Percentiles rank a stretch among this genome's conserved stretches.
Evolutionary conservation across 2,797 vertebrate species (phyloP).

Genomic region (Helicolenus hilgendorfi): DNA sequence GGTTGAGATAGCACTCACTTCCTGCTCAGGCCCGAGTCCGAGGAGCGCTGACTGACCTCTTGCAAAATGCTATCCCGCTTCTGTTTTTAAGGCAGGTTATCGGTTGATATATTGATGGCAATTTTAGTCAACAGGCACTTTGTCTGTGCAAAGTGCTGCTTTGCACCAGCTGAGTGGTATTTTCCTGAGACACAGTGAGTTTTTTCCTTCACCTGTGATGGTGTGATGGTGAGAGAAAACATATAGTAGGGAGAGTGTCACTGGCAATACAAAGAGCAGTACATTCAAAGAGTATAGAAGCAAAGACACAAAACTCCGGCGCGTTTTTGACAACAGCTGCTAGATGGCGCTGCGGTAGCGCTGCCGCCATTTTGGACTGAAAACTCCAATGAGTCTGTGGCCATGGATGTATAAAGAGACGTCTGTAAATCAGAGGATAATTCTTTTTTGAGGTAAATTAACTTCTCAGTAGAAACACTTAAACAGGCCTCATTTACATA

Average conservation of each 20-base stretch:
- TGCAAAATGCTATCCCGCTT: not conserved
- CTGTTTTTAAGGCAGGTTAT: not conserved
- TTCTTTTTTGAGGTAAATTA: too few species aligned
- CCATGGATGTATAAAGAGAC: too few species aligned
- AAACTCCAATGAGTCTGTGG: too few species aligned
- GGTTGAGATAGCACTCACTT: conserved; percentile 7
- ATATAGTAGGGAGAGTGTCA: not conserved
- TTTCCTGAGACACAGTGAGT: not conserved
- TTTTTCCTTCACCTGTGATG: not conserved
- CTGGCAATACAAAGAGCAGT: not conserved
- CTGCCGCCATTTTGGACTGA: too few species aligned
- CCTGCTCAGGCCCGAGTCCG: not conserved
- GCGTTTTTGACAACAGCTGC: too few species aligned
- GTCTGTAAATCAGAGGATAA: too few species aligned
- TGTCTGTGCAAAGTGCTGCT: not conserved
- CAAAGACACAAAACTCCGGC: too few species aligned
- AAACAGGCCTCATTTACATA: too few species aligned
- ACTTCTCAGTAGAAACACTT: too few species aligned
- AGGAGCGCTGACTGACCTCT: not conserved
- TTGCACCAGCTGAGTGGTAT: not conserved
- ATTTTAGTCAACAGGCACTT: not conserved
- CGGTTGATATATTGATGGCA: not conserved
- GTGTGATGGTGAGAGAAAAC: not conserved
- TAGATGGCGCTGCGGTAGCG: too few species aligned
- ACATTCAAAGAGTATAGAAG: not conserved